Percentiles rank a stretch among this genome's conserved stretches.
Evolutionary conservation across 2,888 invertebrate genomes (phyloP).

Genomic region (Pogonocherus hispidulus): DNA sequence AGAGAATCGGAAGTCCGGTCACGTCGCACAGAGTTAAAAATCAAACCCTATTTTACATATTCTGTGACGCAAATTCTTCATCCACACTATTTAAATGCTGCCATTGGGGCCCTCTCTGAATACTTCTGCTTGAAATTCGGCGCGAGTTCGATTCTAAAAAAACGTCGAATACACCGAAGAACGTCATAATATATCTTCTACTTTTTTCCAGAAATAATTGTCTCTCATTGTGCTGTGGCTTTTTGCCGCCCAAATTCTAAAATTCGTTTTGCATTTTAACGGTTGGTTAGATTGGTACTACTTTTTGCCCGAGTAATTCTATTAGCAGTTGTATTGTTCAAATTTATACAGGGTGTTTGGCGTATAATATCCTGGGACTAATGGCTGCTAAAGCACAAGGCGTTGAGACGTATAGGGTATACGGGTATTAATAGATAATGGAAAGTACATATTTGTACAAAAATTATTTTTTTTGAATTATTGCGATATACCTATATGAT

Average conservation of each 20-base stretch:
- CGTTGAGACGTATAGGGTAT: too few relatives aligned
- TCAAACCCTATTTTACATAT: constrained; percentile 60
- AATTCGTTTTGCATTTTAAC: constrained; percentile 45
- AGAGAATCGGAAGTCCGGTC: constrained; percentile 39
- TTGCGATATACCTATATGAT: too few relatives aligned
- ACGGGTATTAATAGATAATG: too few relatives aligned
- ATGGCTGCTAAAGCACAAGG: too few relatives aligned
- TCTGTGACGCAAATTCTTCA: constrained; percentile 54
- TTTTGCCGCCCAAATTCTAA: constrained; percentile 39
- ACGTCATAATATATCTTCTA: constrained; percentile 45
- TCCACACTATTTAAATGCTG: constrained; percentile 56
- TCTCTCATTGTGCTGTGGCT: constrained; percentile 44
- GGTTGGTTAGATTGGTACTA: constrained; percentile 38
- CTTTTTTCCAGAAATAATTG: constrained; percentile 45
- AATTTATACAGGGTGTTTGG: neutral
- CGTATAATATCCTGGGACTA: neutral
- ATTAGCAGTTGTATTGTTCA: neutral
- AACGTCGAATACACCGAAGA: constrained; percentile 46
- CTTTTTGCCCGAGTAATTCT: constrained; percentile 31
- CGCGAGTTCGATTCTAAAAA: constrained; percentile 54
- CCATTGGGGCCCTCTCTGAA: constrained; percentile 55
- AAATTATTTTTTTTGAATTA: too few relatives aligned
- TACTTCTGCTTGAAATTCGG: constrained; percentile 55
- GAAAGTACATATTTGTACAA: too few relatives aligned
- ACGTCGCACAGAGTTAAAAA: constrained; percentile 54